Base-by-base conservation (phyloP, 2,888 invertebrate genomes). In the Agrochola lychnidis region DNA sequence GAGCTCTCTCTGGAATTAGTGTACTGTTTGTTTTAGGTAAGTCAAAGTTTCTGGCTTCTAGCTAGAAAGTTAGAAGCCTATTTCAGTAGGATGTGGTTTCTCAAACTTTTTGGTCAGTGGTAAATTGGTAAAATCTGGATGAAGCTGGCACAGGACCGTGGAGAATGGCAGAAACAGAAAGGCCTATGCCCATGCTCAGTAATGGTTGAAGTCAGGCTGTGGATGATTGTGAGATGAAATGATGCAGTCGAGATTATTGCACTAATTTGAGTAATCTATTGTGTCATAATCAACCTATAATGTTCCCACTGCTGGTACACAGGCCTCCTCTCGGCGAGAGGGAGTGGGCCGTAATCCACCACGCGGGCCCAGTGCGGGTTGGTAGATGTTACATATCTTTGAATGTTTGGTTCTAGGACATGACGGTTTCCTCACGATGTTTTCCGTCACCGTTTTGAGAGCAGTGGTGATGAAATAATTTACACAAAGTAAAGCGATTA, bases 21-120 rank as follows among this genome's bases (percentile, higher is more conserved):
- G 12, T 48, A 64, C 12, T n/a, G 30, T 0, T 14, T n/a, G 9
- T 57, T 36, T 42, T 2, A 30, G 19, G 14, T 51, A 22, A 22
- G 22, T 1, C 16, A n/a, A 1, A 0, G 0, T n/a, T 30, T 25
- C 12, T 0, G 4, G 4, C 1, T 42, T 42, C 12, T 0, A 9
- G 14, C 1, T 5, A 6, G 0, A 61, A n/a, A 45, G 4, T 6
- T 45, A 0, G 5, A 42, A 51, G 4, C 22, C 12, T 14, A 22
- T 61, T 42, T 19, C 30, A 22, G 30, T 30, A 10, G 10, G 22
- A 16, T 30, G n/a, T 7, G 25, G 6, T 25, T 56, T 56, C 2
- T 53, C 2, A 56, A 63, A 48, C 4, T 14, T 4, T 69, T 40
- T 40, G 40, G 12, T 16, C 16, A 10, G 14, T 72, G 12, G 36